Base-by-base conservation (phyloP, 2,113 vertebrate species). In the Toxotes jaculatrix region DNA sequence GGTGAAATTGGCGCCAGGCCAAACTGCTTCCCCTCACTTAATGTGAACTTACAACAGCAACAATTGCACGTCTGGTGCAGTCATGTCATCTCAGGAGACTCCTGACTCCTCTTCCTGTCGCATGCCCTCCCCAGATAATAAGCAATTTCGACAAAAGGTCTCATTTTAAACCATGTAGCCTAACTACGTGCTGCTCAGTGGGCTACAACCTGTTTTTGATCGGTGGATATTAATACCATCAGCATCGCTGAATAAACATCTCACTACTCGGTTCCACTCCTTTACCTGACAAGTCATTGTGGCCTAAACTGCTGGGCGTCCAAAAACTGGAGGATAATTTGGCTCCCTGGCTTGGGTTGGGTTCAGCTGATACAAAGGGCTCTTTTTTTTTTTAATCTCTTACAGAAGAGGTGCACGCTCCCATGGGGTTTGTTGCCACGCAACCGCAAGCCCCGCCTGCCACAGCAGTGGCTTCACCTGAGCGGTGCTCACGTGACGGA, bases 361-460 rank as follows among this genome's bases (percentile, higher is more conserved):
- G 92, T 74, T 88, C 62, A 16, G 21, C 51, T 65, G 13, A 70
- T 40, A 91, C 89, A 92, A 92, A 87, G 40, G 67, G 19, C 55
- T 76, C 17, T 59, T 51, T 68, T 81, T 56, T 36, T 45, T 23
- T 55, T 56, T 74, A 49, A 74, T 69, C 60, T 69, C 65, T 84
- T 61, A 74, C 82, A 63, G 61, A 82, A 82, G 88, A 86, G 47
- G 12, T 7, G 11, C 64, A 69, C 10, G 42, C 63, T 90, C 87
- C 85, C 89, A 69, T 68, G 78, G 85, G 82, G 55, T 31, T 71
- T 51, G 92, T 92, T 90, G 67, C 92, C 47, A 55, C 0, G 93
- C 87, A 83, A 93, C 91, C 43, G 5, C 31, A 74, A 60, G 71
- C 84, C 80, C 88, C 86, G 17, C 91, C 93, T 17, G 65, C 65